Percentiles rank a stretch among this genome's conserved stretches.
Conservation (phyloP, 2,888 invertebrate genomes). For the Alcis repandata region DNA sequence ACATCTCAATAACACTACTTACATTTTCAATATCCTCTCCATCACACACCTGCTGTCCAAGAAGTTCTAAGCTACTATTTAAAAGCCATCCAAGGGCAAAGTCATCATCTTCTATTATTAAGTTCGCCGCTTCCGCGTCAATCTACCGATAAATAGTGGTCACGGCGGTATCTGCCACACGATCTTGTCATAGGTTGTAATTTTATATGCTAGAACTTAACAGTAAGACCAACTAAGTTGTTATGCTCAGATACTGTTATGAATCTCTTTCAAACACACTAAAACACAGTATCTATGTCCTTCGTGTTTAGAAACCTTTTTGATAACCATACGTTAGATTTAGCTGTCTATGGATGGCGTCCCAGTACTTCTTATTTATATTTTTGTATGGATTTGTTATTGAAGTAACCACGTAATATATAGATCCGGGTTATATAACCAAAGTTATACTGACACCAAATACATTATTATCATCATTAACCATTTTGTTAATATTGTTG, state of each 20-base stretch:
- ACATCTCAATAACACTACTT: background rate
- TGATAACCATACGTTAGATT: too few relatives aligned
- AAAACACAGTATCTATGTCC: background rate
- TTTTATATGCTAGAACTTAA: slow-evolving; percentile 17
- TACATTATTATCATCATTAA: too few relatives aligned
- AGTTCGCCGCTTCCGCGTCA: slow-evolving; percentile 37
- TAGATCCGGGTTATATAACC: too few relatives aligned
- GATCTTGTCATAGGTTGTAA: slow-evolving; percentile 51
- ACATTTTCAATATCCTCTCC: slow-evolving; percentile 1
- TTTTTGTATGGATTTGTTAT: too few relatives aligned
- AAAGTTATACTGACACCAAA: too few relatives aligned
- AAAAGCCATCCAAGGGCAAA: slow-evolving; percentile 36
- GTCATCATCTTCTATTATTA: slow-evolving; percentile 36
- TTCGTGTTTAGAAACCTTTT: too few relatives aligned
- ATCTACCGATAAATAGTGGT: slow-evolving; percentile 40
- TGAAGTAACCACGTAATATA: too few relatives aligned
- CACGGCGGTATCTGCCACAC: slow-evolving; percentile 49
- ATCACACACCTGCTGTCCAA: slow-evolving; percentile 5
- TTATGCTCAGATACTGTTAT: background rate
- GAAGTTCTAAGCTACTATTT: slow-evolving; percentile 28
- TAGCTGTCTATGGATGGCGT: too few relatives aligned
- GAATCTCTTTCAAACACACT: background rate
- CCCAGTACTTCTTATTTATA: too few relatives aligned
- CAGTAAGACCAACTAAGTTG: slow-evolving; percentile 20
- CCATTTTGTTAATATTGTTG: too few relatives aligned